Percentiles rank a stretch among this genome's conserved stretches.
These are phyloP conservation scores for Drosophila robusta DNA, from an alignment of 2,888 invertebrate genomes.

Conservation along the genomic window DNA sequence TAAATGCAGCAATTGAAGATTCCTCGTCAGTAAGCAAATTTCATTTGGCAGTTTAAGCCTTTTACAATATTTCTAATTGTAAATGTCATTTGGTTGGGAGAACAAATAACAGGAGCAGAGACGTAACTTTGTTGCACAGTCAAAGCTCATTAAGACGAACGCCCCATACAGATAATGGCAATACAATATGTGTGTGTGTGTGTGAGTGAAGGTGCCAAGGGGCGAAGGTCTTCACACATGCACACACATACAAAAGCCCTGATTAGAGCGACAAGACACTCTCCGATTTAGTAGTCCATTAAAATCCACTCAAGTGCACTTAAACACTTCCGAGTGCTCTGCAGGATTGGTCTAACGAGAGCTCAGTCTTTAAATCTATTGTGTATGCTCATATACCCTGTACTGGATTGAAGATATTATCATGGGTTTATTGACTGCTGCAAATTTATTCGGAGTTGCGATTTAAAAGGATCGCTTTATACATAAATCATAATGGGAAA, in stretches of 20 bases:
- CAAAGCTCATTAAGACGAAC: slow-evolving; percentile 52
- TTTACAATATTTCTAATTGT: slow-evolving; percentile 45
- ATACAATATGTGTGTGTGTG: slow-evolving; percentile 25
- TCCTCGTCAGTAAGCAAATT: not conserved
- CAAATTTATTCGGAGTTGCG: no score
- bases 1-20: slow-evolving; percentile 3
- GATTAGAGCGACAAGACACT: slow-evolving; percentile 70
- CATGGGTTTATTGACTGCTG: no score
- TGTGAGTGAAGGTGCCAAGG: not conserved
- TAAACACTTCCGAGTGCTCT: slow-evolving; percentile 78
- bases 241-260: slow-evolving; percentile 58
- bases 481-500: no score
- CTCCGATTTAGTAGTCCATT: slow-evolving; percentile 66
- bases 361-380: slow-evolving; percentile 40
- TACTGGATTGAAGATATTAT: no score
- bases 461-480: no score
- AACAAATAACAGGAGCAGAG: slow-evolving; percentile 12
- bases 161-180: slow-evolving; percentile 22
- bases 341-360: slow-evolving; percentile 46
- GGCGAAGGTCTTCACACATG: slow-evolving; percentile 6
- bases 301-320: slow-evolving; percentile 81
- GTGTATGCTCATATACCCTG: slow-evolving; percentile 20
- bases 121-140: slow-evolving; percentile 53
- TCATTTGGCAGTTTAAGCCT: slow-evolving; percentile 6
- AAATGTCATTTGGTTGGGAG: slow-evolving; percentile 41